Percentiles rank a stretch among this genome's conserved stretches.
These are phyloP conservation scores for Luperina testacea DNA, from an alignment of 2,888 invertebrate genomes.

Conservation along the genomic window DNA sequence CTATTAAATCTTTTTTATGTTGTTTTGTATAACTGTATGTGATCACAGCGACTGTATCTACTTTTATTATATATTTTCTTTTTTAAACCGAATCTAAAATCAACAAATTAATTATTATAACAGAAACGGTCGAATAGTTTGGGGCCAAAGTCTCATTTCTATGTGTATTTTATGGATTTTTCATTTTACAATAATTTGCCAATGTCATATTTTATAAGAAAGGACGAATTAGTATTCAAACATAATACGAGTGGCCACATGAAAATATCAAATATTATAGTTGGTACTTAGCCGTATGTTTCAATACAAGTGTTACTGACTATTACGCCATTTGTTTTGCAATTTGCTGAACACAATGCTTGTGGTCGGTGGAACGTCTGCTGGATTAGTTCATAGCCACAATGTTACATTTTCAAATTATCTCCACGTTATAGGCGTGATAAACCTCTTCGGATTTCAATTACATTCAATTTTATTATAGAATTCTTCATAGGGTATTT, in stretches of 20 bases:
- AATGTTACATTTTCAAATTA: slow-evolving; percentile 62
- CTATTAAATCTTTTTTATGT: too few relatives aligned
- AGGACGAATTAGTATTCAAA: slow-evolving; percentile 61
- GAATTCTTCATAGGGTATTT: slow-evolving; percentile 22
- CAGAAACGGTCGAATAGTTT: slow-evolving; percentile 34
- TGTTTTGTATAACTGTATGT: too few relatives aligned
- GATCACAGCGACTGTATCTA: too few relatives aligned
- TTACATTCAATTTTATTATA: slow-evolving; percentile 45
- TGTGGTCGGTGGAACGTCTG: slow-evolving; percentile 63
- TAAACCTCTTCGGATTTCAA: slow-evolving; percentile 50
- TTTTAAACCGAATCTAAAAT: slow-evolving; percentile 22
- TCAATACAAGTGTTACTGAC: slow-evolving; percentile 58
- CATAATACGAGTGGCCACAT: slow-evolving; percentile 34
- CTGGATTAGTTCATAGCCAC: slow-evolving; percentile 66
- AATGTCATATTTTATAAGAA: slow-evolving; percentile 53
- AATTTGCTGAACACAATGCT: slow-evolving; percentile 63
- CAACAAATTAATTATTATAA: slow-evolving; percentile 46
- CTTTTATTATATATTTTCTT: too few relatives aligned
- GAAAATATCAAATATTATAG: slow-evolving; percentile 58
- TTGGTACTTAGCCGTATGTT: slow-evolving; percentile 47
- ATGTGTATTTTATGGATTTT: slow-evolving; percentile 43
- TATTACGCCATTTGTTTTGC: slow-evolving; percentile 65
- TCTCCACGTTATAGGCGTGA: slow-evolving; percentile 47
- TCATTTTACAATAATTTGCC: slow-evolving; percentile 40
- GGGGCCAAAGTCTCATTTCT: slow-evolving; percentile 39